Conservation (phyloP, 1,140 invertebrate genomes). For the Trichoplusia ni region DNA sequence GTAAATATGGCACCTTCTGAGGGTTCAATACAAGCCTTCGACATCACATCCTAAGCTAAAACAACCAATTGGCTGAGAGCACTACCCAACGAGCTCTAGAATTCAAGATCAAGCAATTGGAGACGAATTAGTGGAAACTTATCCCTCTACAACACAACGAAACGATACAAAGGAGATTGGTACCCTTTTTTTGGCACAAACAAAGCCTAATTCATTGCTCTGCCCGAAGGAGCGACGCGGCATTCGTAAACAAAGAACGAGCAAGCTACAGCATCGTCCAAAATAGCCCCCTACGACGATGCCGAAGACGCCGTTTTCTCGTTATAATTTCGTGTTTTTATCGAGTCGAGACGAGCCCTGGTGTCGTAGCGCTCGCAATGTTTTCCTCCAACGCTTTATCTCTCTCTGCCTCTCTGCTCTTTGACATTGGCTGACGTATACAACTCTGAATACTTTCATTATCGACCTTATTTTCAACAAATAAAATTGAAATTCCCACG, state of each 20-base stretch:
- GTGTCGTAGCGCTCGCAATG: slow-evolving; percentile 48
- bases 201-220: slow-evolving; percentile 34
- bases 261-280: slow-evolving; percentile 31
- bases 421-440: slow-evolving; percentile 71
- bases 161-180: slow-evolving; percentile 16
- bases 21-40: background rate
- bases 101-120: slow-evolving; percentile 27
- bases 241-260: slow-evolving; percentile 33
- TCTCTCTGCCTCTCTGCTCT: slow-evolving; percentile 65
- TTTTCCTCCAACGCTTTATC: slow-evolving; percentile 75
- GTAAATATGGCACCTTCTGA: no score
- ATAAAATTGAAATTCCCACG: slow-evolving; percentile 50
- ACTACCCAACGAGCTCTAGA: slow-evolving; percentile 18
- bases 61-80: slow-evolving; percentile 8
- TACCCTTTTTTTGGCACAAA: slow-evolving; percentile 21
- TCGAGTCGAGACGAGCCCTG: slow-evolving; percentile 40
- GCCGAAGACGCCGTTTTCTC: slow-evolving; percentile 31
- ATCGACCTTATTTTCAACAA: slow-evolving; percentile 49
- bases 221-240: background rate
- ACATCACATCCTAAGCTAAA: background rate
- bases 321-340: slow-evolving; percentile 43
- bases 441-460: slow-evolving; percentile 40
- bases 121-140: slow-evolving; percentile 28
- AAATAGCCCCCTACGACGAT: slow-evolving; percentile 36
- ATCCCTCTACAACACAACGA: slow-evolving; percentile 22